These are phyloP conservation scores for Nansenia antarctica DNA, from an alignment of 2,113 vertebrate genomes.

Conservation along the genomic window DNA sequence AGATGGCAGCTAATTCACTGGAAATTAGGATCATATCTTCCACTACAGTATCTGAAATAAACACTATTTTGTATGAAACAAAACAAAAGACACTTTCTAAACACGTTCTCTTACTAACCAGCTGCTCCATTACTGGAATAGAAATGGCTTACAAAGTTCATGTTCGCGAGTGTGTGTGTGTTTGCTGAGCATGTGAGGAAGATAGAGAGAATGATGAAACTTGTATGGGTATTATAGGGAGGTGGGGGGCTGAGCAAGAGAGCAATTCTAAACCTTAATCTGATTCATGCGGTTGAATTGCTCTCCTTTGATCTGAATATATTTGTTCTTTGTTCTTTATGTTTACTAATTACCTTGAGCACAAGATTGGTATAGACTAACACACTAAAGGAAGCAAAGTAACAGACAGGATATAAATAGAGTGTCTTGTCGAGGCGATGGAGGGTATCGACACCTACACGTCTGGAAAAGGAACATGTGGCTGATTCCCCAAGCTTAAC, in stretches of 20 bases:
- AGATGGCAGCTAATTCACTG: no score
- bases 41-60: no score
- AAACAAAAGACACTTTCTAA: no score
- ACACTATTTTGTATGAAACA: no score
- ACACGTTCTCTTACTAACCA: no score
- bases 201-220: no score
- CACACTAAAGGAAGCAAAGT: not conserved
- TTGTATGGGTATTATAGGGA: no score
- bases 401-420: slow-evolving; percentile 36
- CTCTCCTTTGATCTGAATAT: slow-evolving; percentile 13
- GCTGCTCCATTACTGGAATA: no score
- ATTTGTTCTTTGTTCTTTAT: slow-evolving; percentile 13
- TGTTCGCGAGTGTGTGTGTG: no score
- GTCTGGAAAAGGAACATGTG: not conserved
- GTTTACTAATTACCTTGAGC: slow-evolving; percentile 16
- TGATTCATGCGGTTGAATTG: slow-evolving; percentile 12
- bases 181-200: no score
- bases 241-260: not conserved
- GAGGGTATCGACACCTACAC: not conserved
- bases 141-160: no score
- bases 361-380: slow-evolving; percentile 1
- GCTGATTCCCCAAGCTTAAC: slow-evolving; percentile 25
- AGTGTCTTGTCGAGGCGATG: slow-evolving; percentile 23
- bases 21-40: no score
- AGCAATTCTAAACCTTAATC: not conserved